phyloP scores from a whole-genome alignment of 1,140 invertebrate genomes.

The Hyposmocoma kahamanoa region DNA sequence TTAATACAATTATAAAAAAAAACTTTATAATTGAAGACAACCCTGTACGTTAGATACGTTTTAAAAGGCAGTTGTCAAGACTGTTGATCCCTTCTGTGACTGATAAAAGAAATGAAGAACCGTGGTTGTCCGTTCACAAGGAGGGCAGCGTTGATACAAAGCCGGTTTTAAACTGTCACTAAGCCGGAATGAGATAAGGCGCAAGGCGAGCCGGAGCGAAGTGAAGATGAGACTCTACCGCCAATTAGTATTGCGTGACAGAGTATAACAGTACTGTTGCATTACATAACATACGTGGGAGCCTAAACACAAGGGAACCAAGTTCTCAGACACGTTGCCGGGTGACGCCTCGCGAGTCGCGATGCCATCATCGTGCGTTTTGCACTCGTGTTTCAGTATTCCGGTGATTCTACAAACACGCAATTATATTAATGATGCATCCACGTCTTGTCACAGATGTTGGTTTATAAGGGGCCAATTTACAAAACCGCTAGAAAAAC shows the following conservation, averaged over 20 bases:
- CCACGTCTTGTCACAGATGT: conserved; percentile 11
- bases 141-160: conserved; percentile 35
- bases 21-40: no score
- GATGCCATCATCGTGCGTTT: background rate
- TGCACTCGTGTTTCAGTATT: conserved; percentile 48
- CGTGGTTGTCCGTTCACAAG: conserved; percentile 27
- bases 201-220: conserved; percentile 13
- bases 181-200: conserved; percentile 32
- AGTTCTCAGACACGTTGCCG: conserved; percentile 42
- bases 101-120: conserved; percentile 29
- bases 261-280: conserved; percentile 44
- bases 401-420: conserved; percentile 45
- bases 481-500: conserved; percentile 18
- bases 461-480: conserved; percentile 6
- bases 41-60: no score
- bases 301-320: conserved; percentile 34
- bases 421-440: conserved; percentile 39
- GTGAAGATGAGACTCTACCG: conserved; percentile 21
- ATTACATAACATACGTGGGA: conserved; percentile 56
- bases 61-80: no score
- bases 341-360: conserved; percentile 18
- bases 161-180: conserved; percentile 41
- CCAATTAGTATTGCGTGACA: conserved; percentile 52
- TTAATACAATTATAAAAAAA: no score
- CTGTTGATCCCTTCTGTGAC: background rate